Conservation (phyloP, 2,797 vertebrate genomes). For the Brachyalestes nurse region DNA sequence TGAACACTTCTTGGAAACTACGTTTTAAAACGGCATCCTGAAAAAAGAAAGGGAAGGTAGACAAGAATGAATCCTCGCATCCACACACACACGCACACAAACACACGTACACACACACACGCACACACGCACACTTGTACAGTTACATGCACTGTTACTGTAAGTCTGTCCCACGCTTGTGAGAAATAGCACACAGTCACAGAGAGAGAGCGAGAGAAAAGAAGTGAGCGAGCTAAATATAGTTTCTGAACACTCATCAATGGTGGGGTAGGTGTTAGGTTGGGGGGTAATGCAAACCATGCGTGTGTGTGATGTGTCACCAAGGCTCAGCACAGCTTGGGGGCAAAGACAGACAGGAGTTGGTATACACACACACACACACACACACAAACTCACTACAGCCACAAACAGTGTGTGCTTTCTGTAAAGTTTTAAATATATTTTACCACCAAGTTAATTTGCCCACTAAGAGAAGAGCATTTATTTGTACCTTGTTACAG, state of each 20-base stretch:
- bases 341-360: conserved; percentile 44
- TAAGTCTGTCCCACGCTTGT: conserved; percentile 63
- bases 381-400: conserved; percentile 61
- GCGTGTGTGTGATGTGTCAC: conserved; percentile 63
- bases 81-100: conserved; percentile 15
- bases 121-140: conserved; percentile 16
- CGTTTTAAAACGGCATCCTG: neutral
- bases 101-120: conserved; percentile 43
- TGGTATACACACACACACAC: conserved; percentile 53
- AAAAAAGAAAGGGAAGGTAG: conserved; percentile 28
- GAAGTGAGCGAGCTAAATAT: conserved; percentile 43
- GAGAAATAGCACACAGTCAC: conserved; percentile 66
- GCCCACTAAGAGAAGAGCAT: too few species aligned
- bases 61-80: conserved; percentile 5
- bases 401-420: conserved; percentile 29
- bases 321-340: conserved; percentile 29
- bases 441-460: too few species aligned
- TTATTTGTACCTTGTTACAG: too few species aligned
- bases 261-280: conserved; percentile 53
- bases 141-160: conserved; percentile 58
- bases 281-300: conserved; percentile 73
- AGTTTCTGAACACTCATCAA: conserved; percentile 48
- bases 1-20: conserved; percentile 46
- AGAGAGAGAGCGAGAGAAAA: conserved; percentile 22
- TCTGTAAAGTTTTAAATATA: too few species aligned